These are phyloP conservation scores for Archivesica marissinica DNA, from an alignment of 1,140 invertebrate genomes.

Conservation along the genomic window DNA sequence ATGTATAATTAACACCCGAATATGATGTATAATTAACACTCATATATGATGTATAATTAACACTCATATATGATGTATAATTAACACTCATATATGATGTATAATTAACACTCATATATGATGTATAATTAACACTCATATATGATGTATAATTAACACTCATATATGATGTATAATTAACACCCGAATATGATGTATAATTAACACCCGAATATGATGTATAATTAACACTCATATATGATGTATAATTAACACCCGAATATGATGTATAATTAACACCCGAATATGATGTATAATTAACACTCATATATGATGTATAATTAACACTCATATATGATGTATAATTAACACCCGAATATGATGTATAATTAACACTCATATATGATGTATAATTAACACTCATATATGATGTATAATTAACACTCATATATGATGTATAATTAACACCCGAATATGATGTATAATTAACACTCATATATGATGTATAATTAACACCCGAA, in stretches of 20 bases:
- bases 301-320: too few relatives aligned
- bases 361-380: neutral
- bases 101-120: too few relatives aligned
- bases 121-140: neutral
- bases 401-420: neutral
- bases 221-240: neutral
- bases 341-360: too few relatives aligned
- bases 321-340: neutral
- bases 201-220: neutral
- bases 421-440: neutral
- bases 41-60: constrained; percentile 5
- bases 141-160: neutral
- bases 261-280: neutral
- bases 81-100: neutral
- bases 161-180: constrained; percentile 5
- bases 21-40: neutral
- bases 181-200: too few relatives aligned
- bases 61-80: too few relatives aligned
- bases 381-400: neutral
- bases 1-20: too few relatives aligned
- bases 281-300: neutral
- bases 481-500: too few relatives aligned
- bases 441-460: too few relatives aligned
- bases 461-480: neutral
- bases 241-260: too few relatives aligned